Percentiles rank a stretch among this genome's conserved stretches.
phyloP scores from a whole-genome alignment of 2,888 invertebrate genomes.

The Tetheella fluctuosa region DNA sequence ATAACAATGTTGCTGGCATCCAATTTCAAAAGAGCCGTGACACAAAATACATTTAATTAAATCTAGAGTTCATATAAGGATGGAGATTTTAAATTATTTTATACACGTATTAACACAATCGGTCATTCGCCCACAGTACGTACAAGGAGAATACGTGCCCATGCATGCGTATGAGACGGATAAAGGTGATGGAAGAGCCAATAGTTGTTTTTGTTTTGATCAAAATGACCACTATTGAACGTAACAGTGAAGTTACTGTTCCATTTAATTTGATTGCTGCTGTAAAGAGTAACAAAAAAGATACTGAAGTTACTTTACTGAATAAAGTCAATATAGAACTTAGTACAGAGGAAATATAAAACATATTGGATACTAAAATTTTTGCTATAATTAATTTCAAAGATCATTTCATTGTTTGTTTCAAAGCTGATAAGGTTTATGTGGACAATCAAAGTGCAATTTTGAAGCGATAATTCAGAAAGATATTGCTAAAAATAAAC shows the following conservation, averaged over 20 bases:
- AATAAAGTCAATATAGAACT: neutral
- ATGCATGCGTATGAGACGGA: slow-evolving; percentile 47
- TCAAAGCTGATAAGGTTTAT: slow-evolving; percentile 38
- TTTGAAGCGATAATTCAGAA: slow-evolving; percentile 46
- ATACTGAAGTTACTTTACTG: neutral
- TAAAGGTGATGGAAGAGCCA: slow-evolving; percentile 43
- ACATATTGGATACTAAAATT: neutral
- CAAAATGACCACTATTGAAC: slow-evolving; percentile 25
- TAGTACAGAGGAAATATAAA: neutral
- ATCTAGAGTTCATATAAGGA: slow-evolving; percentile 29
- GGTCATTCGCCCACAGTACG: slow-evolving; percentile 60
- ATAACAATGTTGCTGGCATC: slow-evolving; percentile 48
- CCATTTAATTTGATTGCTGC: neutral
- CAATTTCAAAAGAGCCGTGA: slow-evolving; percentile 27
- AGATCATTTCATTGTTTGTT: slow-evolving; percentile 16
- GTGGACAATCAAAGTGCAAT: slow-evolving; percentile 38
- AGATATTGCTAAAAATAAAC: slow-evolving; percentile 67
- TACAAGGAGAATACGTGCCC: slow-evolving; percentile 41
- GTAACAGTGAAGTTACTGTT: neutral
- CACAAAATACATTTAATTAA: slow-evolving; percentile 28
- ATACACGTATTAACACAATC: slow-evolving; percentile 65
- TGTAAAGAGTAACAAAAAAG: neutral
- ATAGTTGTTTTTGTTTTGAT: slow-evolving; percentile 45
- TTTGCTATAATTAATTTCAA: slow-evolving; percentile 16
- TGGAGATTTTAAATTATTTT: slow-evolving; percentile 50